Evolutionary conservation across 2,888 invertebrate genomes (phyloP), one percentile per base, ranked within the genome.

Genomic region (Leptopterna dolabrata): DNA sequence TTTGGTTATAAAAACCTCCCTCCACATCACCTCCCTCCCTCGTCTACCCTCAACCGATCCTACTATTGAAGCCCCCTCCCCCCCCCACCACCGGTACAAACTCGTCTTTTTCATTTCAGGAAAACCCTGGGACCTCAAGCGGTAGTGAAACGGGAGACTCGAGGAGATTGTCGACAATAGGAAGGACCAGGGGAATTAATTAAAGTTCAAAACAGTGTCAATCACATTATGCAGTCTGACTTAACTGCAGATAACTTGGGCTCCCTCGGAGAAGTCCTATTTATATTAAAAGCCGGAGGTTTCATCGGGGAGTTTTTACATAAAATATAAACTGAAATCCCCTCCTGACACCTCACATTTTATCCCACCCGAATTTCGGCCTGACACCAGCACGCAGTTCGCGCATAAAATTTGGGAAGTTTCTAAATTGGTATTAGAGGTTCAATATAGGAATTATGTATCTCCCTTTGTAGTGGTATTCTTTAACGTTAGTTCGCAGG

Each of bases 141-240:
- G 85, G 85, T 27, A 43, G 43, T n/a, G 82, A 19, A 63, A 30
- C 13, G 27, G 80, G 81, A 55, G 24, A 11, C 43, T 55, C 78
- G 30, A 36, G 63, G 63, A 63, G 63, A 63, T 63, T 63, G 63
- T 29, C 86, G 87, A 87, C 87, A 87, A 87, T 87, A 70, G 82
- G 47, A 84, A 86, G 78, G 78, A 86, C 86, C 71, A 73, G 45
- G 45, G 63, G 89, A 89, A 89, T 89, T 89, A 89, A 89, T 89
- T 89, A 89, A 89, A 88, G 70, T 86, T 87, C 87, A 88, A 89
- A 87, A 86, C 86, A 81, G 89, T 89, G 89, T 89, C 89, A 89
- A 89, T 89, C 89, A 89, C 89, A 89, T 89, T 89, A 89, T 89
- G 88, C 89, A 89, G 86, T 89, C 89, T 71, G 85, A 78, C 89